These are phyloP conservation scores for Adoxophyes honmai DNA, from an alignment of 1,140 invertebrate genomes.

Conservation along the genomic window DNA sequence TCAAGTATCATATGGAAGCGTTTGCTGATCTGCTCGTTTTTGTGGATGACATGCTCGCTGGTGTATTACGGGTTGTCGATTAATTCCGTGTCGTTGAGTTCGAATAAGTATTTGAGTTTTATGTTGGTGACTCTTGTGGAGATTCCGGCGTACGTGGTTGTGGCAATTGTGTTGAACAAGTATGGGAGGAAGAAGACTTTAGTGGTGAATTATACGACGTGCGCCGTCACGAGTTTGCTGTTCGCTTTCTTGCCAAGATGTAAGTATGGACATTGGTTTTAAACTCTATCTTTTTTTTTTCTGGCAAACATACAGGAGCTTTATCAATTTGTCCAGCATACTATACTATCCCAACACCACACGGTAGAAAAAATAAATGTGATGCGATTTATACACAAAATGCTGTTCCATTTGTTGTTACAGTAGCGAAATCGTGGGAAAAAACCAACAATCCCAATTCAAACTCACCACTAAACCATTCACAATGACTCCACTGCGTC, in stretches of 20 bases:
- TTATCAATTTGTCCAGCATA: too few species aligned
- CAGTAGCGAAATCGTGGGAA: too few species aligned
- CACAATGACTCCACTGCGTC: too few species aligned
- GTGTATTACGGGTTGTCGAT: slow-evolving; percentile 91
- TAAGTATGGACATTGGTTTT: slow-evolving; percentile 44
- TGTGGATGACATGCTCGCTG: slow-evolving; percentile 85
- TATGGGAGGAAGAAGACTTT: slow-evolving; percentile 79
- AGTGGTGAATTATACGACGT: slow-evolving; percentile 52
- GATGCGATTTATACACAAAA: too few species aligned
- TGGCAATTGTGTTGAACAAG: slow-evolving; percentile 81
- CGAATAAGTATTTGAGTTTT: slow-evolving; percentile 83
- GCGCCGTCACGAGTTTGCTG: slow-evolving; percentile 58
- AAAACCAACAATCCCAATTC: too few species aligned
- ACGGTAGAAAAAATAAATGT: too few species aligned
- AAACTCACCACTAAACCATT: too few species aligned
- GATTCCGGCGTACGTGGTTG: slow-evolving; percentile 84
- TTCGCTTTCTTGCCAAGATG: slow-evolving; percentile 71
- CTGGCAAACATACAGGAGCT: too few species aligned
- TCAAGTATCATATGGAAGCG: slow-evolving; percentile 81
- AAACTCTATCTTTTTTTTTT: too few species aligned
- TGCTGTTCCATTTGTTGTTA: too few species aligned
- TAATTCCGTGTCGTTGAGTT: slow-evolving; percentile 87
- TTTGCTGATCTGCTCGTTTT: slow-evolving; percentile 82
- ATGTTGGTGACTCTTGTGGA: slow-evolving; percentile 83
- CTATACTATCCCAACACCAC: too few species aligned